Percentiles rank a stretch among this genome's conserved stretches.
phyloP scores from a whole-genome alignment of 2,888 invertebrate species.

The Theodoxus fluviatilis region DNA sequence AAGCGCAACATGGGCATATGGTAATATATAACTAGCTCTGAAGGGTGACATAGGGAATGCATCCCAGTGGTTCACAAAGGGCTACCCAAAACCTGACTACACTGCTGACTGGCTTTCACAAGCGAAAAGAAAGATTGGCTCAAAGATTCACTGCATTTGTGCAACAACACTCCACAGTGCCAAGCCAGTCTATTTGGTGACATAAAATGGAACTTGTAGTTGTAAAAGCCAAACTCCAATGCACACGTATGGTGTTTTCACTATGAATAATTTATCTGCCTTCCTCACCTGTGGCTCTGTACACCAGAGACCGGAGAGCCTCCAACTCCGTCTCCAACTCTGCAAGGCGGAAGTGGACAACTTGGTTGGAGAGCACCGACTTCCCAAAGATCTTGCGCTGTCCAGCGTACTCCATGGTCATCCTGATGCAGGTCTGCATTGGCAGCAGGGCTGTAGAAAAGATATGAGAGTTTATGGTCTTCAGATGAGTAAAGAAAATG shows the following conservation, averaged over 20 bases:
- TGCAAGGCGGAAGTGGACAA: slow-evolving; percentile 69
- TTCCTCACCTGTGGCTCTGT: slow-evolving; percentile 66
- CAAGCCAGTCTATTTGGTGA: background rate
- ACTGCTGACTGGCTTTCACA: too few species aligned
- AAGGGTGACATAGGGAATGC: too few species aligned
- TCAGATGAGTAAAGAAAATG: too few species aligned
- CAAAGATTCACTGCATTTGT: too few species aligned
- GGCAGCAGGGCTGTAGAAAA: slow-evolving; percentile 55
- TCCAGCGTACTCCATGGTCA: slow-evolving; percentile 68
- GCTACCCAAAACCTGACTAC: too few species aligned
- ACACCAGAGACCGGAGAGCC: slow-evolving; percentile 66
- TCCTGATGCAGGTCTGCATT: slow-evolving; percentile 63
- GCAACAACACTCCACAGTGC: background rate
- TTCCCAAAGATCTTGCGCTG: slow-evolving; percentile 68
- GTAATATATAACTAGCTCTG: too few species aligned
- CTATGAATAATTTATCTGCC: background rate
- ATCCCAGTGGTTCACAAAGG: too few species aligned
- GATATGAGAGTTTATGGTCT: too few species aligned
- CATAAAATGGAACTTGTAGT: background rate
- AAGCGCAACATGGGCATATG: too few species aligned
- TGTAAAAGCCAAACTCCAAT: background rate
- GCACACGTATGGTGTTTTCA: background rate
- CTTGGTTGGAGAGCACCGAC: slow-evolving; percentile 65
- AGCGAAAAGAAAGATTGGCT: too few species aligned
- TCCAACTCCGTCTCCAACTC: slow-evolving; percentile 70